Evolutionary conservation across 2,888 invertebrate genomes (phyloP).

Genomic region (Cheilosia scutellata): DNA sequence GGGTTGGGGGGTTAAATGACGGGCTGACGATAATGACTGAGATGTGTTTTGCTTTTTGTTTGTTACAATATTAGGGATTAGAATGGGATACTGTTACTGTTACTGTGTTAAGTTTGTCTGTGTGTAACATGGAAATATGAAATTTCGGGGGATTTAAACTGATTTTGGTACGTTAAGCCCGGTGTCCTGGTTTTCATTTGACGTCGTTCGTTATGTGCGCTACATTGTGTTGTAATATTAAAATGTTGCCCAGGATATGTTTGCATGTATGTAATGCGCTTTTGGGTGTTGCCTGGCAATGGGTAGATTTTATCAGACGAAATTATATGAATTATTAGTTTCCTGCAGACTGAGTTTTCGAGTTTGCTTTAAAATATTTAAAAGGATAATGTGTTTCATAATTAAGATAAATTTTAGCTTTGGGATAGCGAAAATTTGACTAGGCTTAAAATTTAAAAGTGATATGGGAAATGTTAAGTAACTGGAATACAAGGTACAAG

Average conservation of each 20-base stretch:
- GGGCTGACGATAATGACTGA: slow-evolving; percentile 29
- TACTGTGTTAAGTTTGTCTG: background rate
- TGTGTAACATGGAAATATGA: slow-evolving; percentile 48
- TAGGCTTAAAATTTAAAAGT: too few relatives aligned
- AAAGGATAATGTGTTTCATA: background rate
- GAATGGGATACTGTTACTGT: slow-evolving; percentile 22
- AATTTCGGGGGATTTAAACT: slow-evolving; percentile 50
- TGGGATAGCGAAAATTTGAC: background rate
- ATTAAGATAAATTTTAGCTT: background rate
- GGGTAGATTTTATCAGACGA: slow-evolving; percentile 51
- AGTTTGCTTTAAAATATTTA: slow-evolving; percentile 17
- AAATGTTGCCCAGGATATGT: slow-evolving; percentile 30
- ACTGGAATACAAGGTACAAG: too few relatives aligned
- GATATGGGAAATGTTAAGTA: background rate
- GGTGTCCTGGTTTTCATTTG: slow-evolving; percentile 67
- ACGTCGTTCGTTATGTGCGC: slow-evolving; percentile 37
- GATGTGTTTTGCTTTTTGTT: slow-evolving; percentile 26
- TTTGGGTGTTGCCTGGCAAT: background rate
- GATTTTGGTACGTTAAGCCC: slow-evolving; percentile 39
- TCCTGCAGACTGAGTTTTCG: slow-evolving; percentile 39
- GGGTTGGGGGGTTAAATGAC: background rate
- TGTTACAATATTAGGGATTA: slow-evolving; percentile 29
- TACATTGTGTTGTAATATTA: slow-evolving; percentile 38
- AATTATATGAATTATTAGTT: slow-evolving; percentile 57
- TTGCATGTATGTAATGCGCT: slow-evolving; percentile 4